These are phyloP conservation scores for Asobara japonica DNA, from an alignment of 1,140 invertebrate species.

Conservation along the genomic window DNA sequence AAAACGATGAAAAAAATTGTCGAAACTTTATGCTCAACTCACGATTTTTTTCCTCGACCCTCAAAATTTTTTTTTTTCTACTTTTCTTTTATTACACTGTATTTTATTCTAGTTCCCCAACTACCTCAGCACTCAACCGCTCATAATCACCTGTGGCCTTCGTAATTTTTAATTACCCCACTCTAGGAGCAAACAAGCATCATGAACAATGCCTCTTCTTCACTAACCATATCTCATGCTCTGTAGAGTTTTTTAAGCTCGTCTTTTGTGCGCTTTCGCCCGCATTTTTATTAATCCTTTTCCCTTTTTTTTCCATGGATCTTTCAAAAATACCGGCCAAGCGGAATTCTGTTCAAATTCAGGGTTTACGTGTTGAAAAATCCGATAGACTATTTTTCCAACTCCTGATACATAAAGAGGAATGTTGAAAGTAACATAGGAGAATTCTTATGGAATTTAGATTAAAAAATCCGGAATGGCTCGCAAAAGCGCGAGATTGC, in stretches of 20 bases:
- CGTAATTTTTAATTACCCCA: slow-evolving; percentile 46
- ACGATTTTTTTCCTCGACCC: slow-evolving; percentile 40
- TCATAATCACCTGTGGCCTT: slow-evolving; percentile 39
- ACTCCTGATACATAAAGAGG: too few relatives aligned
- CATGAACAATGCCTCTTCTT: not conserved
- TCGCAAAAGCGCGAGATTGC: too few relatives aligned
- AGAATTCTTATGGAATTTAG: too few relatives aligned
- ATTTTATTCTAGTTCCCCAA: not conserved
- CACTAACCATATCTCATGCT: slow-evolving; percentile 1
- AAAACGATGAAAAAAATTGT: not conserved
- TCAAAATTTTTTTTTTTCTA: slow-evolving; percentile 21
- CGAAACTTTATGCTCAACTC: not conserved
- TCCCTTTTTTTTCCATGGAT: not conserved
- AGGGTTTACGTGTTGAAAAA: not conserved
- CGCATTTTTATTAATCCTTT: not conserved
- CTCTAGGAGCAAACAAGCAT: slow-evolving; percentile 14
- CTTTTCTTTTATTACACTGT: not conserved
- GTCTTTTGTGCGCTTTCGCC: not conserved
- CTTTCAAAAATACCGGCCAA: not conserved
- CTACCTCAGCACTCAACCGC: slow-evolving; percentile 2
- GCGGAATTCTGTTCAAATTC: not conserved
- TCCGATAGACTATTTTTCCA: too few relatives aligned
- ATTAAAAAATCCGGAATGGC: too few relatives aligned
- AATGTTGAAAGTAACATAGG: too few relatives aligned
- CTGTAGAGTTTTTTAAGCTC: slow-evolving; percentile 1